phyloP scores from a whole-genome alignment of 64 coral and sea anemone species.

The Porites australiensis region DNA sequence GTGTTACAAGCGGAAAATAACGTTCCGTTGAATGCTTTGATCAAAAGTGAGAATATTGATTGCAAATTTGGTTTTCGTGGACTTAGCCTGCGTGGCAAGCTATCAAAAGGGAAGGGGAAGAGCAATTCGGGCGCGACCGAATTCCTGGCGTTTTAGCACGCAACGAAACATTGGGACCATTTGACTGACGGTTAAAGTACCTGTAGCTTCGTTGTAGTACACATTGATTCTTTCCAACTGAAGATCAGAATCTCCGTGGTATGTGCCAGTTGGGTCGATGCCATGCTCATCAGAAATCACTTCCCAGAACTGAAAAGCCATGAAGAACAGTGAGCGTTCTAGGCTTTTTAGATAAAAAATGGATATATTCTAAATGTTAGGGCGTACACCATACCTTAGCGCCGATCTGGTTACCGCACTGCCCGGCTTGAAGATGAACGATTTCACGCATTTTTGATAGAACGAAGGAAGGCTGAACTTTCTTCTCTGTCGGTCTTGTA shows the following conservation, averaged over 20 bases:
- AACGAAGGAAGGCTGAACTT: no score
- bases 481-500: no score
- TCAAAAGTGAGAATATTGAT: no score
- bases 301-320: constrained; percentile 37
- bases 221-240: constrained; percentile 51
- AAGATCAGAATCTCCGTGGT: constrained; percentile 47
- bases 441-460: constrained; percentile 66
- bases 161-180: no score
- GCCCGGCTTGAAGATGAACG: constrained; percentile 71
- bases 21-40: no score
- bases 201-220: constrained; percentile 44
- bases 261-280: constrained; percentile 45
- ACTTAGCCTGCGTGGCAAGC: no score
- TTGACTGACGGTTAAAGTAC: neutral
- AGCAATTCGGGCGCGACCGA: no score
- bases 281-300: constrained; percentile 49
- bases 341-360: neutral
- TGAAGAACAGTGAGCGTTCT: neutral
- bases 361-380: neutral
- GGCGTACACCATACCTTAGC: constrained; percentile 49
- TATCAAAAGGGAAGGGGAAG: no score
- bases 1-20: no score
- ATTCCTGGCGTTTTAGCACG: no score
- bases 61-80: no score
- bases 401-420: constrained; percentile 73